Conservation (phyloP, 2,797 vertebrate genomes). For the Melanotaenia maccullochi region DNA sequence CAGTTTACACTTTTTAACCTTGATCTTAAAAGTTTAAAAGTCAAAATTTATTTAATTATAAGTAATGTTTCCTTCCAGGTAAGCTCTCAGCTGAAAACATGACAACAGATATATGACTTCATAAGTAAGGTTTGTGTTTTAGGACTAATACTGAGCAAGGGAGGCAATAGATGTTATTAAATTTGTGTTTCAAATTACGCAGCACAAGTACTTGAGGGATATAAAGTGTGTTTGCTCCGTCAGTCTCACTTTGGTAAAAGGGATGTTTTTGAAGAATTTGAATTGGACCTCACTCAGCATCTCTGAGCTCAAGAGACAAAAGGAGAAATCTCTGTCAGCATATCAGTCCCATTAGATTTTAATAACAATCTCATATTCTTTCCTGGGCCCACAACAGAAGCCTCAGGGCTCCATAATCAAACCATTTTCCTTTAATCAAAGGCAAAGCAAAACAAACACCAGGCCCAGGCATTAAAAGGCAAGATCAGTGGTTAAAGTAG, state of each 20-base stretch:
- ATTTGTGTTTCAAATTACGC: constrained; percentile 68
- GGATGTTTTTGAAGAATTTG: constrained; percentile 51
- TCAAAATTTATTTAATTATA: constrained; percentile 53
- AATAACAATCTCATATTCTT: constrained; percentile 76
- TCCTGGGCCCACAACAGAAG: constrained; percentile 60
- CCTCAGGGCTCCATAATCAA: constrained; percentile 69
- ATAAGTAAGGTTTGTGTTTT: constrained; percentile 55
- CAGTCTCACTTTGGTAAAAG: constrained; percentile 43
- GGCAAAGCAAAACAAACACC: constrained; percentile 75
- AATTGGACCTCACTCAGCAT: constrained; percentile 59
- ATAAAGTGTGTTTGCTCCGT: constrained; percentile 42
- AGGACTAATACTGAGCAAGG: constrained; percentile 44
- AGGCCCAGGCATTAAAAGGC: constrained; percentile 53
- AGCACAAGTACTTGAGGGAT: constrained; percentile 46
- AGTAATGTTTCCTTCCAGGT: constrained; percentile 44
- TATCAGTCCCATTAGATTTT: constrained; percentile 77
- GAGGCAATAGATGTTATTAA: constrained; percentile 52
- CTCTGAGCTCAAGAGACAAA: constrained; percentile 54
- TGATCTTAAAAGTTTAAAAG: constrained; percentile 36
- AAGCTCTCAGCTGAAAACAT: constrained; percentile 46
- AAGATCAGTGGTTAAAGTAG: constrained; percentile 58
- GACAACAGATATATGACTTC: constrained; percentile 63
- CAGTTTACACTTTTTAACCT: constrained; percentile 64
- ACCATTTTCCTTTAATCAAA: constrained; percentile 75
- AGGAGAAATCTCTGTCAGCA: constrained; percentile 66